Conservation (phyloP, 2,888 invertebrate species). For the Zele albiditarsus region DNA sequence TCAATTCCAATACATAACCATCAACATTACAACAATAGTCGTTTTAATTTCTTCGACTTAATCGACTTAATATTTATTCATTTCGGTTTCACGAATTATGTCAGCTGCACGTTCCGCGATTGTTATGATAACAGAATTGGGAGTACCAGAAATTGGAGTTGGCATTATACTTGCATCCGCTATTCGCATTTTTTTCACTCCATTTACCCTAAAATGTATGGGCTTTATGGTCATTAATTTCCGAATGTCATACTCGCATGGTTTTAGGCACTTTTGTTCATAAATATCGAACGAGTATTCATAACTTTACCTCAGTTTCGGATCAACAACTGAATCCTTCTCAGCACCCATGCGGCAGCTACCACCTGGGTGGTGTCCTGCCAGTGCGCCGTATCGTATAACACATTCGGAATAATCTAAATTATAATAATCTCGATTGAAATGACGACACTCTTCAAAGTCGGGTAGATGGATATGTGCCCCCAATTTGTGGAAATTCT, state of each 20-base stretch:
- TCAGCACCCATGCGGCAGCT: slow-evolving; percentile 82
- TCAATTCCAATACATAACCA: not conserved
- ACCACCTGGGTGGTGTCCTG: slow-evolving; percentile 87
- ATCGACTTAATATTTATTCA: not conserved
- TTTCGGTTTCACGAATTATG: slow-evolving; percentile 69
- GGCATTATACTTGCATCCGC: slow-evolving; percentile 90
- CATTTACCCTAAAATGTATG: slow-evolving; percentile 77
- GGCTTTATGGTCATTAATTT: not conserved
- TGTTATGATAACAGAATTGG: slow-evolving; percentile 80
- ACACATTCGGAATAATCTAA: slow-evolving; percentile 79
- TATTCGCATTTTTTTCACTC: slow-evolving; percentile 79
- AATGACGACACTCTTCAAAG: slow-evolving; percentile 77
- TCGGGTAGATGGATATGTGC: slow-evolving; percentile 80
- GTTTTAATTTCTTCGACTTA: not conserved
- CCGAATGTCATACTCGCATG: not conserved
- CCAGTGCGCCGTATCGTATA: slow-evolving; percentile 78
- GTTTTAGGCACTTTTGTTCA: not conserved
- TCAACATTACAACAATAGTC: not conserved
- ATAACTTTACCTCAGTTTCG: slow-evolving; percentile 76
- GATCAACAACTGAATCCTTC: slow-evolving; percentile 79
- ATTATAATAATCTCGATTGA: slow-evolving; percentile 73
- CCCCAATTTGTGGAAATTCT: slow-evolving; percentile 77
- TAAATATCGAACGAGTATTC: not conserved
- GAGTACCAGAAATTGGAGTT: slow-evolving; percentile 83
- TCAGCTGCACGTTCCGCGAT: slow-evolving; percentile 81